These are phyloP conservation scores for Ganaspis brasiliensis DNA, from an alignment of 2,888 invertebrate genomes.

Conservation along the genomic window DNA sequence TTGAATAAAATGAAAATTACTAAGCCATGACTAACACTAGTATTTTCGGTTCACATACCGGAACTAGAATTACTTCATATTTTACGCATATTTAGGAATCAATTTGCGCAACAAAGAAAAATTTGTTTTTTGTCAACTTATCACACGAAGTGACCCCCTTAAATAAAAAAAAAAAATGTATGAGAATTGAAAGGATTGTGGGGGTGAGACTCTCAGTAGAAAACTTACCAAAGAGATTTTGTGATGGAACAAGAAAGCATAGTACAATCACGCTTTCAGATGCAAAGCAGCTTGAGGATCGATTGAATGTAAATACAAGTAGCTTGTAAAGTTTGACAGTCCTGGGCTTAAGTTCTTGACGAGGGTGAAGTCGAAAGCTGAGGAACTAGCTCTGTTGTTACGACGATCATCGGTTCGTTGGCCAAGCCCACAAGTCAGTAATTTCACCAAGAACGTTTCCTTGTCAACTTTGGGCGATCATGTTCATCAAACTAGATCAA, in stretches of 20 bases:
- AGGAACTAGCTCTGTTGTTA: slow-evolving; percentile 59
- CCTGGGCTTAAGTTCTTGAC: slow-evolving; percentile 55
- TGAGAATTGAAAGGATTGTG: neutral
- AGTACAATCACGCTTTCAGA: slow-evolving; percentile 35
- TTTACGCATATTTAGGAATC: too few species aligned
- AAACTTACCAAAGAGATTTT: slow-evolving; percentile 22
- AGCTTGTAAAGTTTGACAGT: slow-evolving; percentile 47
- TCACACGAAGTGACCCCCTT: too few species aligned
- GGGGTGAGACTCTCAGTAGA: neutral
- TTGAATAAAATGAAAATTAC: too few species aligned
- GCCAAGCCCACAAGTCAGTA: slow-evolving; percentile 60
- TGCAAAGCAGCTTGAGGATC: slow-evolving; percentile 34
- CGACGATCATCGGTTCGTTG: slow-evolving; percentile 54
- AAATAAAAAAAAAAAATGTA: too few species aligned
- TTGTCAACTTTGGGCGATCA: slow-evolving; percentile 57
- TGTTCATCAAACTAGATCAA: slow-evolving; percentile 39
- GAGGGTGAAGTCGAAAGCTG: slow-evolving; percentile 52
- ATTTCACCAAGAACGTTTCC: slow-evolving; percentile 57
- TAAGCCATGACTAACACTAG: too few species aligned
- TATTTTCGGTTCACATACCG: too few species aligned
- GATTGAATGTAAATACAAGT: slow-evolving; percentile 43
- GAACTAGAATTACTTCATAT: too few species aligned
- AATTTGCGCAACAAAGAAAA: too few species aligned
- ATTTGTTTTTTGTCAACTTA: too few species aligned
- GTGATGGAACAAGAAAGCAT: slow-evolving; percentile 5